Evolutionary conservation across 2,797 vertebrate genomes (phyloP), one percentile per base, ranked within the genome.

Genomic region (Antrozous pallidus): DNA sequence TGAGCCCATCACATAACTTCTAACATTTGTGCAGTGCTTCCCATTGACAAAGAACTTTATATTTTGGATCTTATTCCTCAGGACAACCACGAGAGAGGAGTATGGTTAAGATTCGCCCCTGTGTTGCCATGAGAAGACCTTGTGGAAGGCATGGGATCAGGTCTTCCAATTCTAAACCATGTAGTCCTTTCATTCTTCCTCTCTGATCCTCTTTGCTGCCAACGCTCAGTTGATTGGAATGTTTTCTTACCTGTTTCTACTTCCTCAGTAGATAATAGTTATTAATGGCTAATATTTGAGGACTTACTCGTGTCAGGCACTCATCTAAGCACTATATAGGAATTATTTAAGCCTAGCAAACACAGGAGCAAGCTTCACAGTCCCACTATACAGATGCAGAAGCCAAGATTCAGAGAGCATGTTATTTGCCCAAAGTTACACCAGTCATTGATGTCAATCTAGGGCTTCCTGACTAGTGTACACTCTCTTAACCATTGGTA

Each of bases 301-400:
- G n/a, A 31, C 47, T 93, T 70, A 36, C 31, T 90, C 28, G 45
- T 70, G 26, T 75, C 86, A 90, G 28, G 18, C 61, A 92, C 49
- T 74, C 91, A 77, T 79, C 49, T 65, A 69, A 54, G 58, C 38
- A 42, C 36, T 79, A 20, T 28, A 28, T 73, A 65, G 56, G 38
- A 51, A 94, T 94, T 78, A 88, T 61, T 69, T 86, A 74, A 79
- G 82, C 83, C 84, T 91, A 87, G 31, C 26, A 85, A 51, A 28
- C 42, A 45, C 47, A 73, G 28, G 33, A 69, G 42, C 82, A 91
- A 93, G 17, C 18, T 61, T 13, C 33, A 71, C 61, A 84, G 31
- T 47, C 36, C n/a, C 31, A 24, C 11, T 51, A 13, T 54, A 36
- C 42, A 75, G 70, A 84, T 54, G 38, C 22, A 81, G 56, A 94